Conservation (phyloP, 2,113 vertebrate genomes). For the Leptocoma aspasia region DNA sequence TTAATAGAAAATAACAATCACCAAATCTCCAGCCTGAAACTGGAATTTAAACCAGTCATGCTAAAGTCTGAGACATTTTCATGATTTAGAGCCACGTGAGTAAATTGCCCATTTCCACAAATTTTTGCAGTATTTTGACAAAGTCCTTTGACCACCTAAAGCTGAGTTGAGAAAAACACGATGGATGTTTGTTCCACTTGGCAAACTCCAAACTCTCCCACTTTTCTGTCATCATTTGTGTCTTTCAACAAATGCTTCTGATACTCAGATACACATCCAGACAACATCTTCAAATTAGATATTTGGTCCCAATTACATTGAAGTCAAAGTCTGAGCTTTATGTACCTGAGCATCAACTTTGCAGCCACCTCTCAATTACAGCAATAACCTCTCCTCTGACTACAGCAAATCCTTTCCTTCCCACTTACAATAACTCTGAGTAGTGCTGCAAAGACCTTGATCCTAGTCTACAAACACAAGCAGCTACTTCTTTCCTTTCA, state of each 20-base stretch:
- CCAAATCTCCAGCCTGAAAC: neutral
- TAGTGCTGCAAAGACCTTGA: neutral
- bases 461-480: neutral
- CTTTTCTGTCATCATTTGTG: neutral
- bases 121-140: neutral
- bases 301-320: neutral
- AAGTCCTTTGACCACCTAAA: neutral
- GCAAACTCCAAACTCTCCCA: neutral
- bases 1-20: neutral
- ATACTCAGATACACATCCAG: neutral
- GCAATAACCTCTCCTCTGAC: neutral
- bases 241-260: neutral
- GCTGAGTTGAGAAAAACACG: neutral
- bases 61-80: neutral
- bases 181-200: neutral
- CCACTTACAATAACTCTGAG: neutral
- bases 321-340: neutral
- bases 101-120: neutral
- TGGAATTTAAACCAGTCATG: neutral
- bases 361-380: neutral
- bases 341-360: neutral
- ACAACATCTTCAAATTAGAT: neutral
- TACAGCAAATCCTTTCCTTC: neutral
- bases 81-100: fast-evolving
- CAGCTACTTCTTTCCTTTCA: neutral